Conservation (phyloP, 53 echinoderm and acorn worm species). For the Pentamera pediparva region DNA sequence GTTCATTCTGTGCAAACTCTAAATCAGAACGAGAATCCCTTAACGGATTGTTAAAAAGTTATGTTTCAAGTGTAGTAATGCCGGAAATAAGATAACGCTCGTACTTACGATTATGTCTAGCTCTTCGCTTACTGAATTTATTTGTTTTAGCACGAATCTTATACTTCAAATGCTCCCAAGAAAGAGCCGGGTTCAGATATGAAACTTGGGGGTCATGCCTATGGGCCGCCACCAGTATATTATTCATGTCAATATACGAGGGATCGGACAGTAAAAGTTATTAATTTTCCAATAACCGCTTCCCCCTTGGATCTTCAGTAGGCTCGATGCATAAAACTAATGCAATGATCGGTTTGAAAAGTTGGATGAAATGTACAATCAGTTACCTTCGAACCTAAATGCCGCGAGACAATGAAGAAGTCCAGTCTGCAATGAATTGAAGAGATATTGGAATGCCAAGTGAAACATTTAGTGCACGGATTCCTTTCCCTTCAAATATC, state of each 20-base stretch:
- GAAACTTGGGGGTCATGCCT: not conserved
- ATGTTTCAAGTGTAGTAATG: constrained; percentile 17
- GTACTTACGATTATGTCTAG: not conserved
- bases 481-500: not conserved
- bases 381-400: not conserved
- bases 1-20: not conserved
- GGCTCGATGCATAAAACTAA: no score
- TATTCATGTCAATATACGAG: not conserved
- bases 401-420: constrained; percentile 29
- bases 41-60: not conserved
- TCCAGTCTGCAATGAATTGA: constrained; percentile 4
- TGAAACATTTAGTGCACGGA: not conserved
- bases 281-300: not conserved
- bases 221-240: not conserved
- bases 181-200: constrained; percentile 2
- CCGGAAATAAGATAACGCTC: not conserved
- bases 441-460: not conserved
- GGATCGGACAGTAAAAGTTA: not conserved
- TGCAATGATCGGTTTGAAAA: constrained; percentile 36
- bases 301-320: no score
- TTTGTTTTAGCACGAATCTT: constrained; percentile 24
- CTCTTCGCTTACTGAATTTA: not conserved
- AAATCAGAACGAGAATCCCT: not conserved
- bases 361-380: constrained; percentile 5
- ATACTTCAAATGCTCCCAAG: constrained; percentile 38